phyloP scores from a whole-genome alignment of 1,140 invertebrate species.

The Magallana angulata region DNA sequence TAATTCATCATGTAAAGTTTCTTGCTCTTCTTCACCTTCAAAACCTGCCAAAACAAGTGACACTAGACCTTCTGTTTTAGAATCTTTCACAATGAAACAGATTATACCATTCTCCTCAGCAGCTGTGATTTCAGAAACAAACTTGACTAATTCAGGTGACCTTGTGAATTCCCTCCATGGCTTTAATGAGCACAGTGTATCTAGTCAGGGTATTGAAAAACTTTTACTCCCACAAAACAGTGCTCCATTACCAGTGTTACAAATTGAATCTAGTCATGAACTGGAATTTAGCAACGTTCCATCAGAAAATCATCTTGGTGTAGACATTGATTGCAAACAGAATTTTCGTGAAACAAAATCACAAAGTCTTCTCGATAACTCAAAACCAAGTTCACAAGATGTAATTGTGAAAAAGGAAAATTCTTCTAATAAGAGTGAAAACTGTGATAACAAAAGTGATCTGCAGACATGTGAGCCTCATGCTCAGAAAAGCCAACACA shows the following conservation, averaged over 20 bases:
- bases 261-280: conserved; percentile 40
- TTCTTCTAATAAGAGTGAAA: not conserved
- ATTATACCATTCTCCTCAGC: conserved; percentile 33
- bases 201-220: conserved; percentile 43
- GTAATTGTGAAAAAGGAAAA: not conserved
- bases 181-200: conserved; percentile 25
- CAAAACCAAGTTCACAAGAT: conserved; percentile 15
- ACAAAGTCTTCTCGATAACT: conserved; percentile 25
- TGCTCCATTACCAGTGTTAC: conserved; percentile 16
- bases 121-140: conserved; percentile 32
- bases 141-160: conserved; percentile 2
- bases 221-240: conserved; percentile 20
- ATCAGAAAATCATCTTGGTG: not conserved
- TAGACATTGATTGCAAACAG: conserved; percentile 7
- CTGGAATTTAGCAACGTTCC: conserved; percentile 14
- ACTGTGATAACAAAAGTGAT: not conserved
- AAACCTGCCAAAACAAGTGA: conserved; percentile 20
- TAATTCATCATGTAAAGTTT: conserved; percentile 32
- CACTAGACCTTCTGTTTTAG: not conserved
- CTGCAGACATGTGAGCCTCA: not conserved
- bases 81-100: not conserved
- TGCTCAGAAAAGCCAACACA: not conserved
- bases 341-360: conserved; percentile 29
- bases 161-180: conserved; percentile 32
- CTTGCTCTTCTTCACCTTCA: conserved; percentile 37